These are phyloP conservation scores for Hippocampus mohnikei DNA, from an alignment of 2,113 vertebrate genomes.

Conservation along the genomic window DNA sequence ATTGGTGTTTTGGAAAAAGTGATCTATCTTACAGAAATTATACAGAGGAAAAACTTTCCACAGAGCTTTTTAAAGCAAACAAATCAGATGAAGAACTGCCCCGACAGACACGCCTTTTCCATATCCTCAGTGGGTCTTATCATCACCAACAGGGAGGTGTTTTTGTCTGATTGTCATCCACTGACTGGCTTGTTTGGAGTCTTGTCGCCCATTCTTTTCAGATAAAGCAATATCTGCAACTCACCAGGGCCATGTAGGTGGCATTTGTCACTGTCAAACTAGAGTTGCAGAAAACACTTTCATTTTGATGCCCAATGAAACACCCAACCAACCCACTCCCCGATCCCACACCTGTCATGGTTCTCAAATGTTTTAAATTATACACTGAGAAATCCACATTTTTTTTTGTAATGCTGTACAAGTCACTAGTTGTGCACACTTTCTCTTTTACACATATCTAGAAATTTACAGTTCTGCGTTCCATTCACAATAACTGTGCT, in stretches of 20 bases:
- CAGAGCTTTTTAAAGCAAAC: slow-evolving; percentile 29
- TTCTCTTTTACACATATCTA: not conserved
- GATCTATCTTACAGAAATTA: slow-evolving; percentile 13
- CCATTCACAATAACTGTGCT: not conserved
- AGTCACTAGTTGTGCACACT: not conserved
- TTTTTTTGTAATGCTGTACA: too few relatives aligned
- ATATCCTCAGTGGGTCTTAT: slow-evolving; percentile 24
- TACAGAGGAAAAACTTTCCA: slow-evolving; percentile 44
- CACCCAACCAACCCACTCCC: not conserved
- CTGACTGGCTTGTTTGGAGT: not conserved
- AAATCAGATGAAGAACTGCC: slow-evolving; percentile 17
- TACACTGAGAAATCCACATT: not conserved
- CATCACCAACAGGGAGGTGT: slow-evolving; percentile 1
- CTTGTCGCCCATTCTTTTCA: slow-evolving; percentile 1
- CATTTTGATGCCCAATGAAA: not conserved
- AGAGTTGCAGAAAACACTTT: not conserved
- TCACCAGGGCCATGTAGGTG: not conserved
- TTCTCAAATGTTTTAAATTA: not conserved
- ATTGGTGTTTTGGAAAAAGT: not conserved
- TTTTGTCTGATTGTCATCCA: slow-evolving; percentile 9
- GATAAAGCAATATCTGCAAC: slow-evolving; percentile 10
- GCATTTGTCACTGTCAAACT: not conserved
- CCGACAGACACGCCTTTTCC: slow-evolving; percentile 14
- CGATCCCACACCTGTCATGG: too few relatives aligned
- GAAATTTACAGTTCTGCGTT: not conserved